These are phyloP conservation scores for Goniozus legneri DNA, from an alignment of 1,140 invertebrate genomes.

Conservation along the genomic window DNA sequence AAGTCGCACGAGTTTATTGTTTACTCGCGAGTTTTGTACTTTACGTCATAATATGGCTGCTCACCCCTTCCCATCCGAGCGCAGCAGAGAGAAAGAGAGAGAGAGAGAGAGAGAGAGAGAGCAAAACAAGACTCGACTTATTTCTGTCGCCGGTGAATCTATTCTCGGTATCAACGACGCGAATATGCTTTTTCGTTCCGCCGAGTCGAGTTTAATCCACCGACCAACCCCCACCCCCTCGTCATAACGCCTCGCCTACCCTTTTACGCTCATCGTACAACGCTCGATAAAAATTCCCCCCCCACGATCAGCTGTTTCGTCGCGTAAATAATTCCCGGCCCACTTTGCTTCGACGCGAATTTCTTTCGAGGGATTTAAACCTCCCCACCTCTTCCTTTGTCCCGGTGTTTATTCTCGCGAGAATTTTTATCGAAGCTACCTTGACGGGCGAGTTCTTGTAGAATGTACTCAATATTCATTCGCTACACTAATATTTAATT, in stretches of 20 bases:
- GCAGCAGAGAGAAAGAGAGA: too few relatives aligned
- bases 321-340: slow-evolving; percentile 32
- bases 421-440: too few relatives aligned
- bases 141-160: slow-evolving; percentile 18
- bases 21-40: too few relatives aligned
- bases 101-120: slow-evolving; percentile 4
- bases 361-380: not conserved
- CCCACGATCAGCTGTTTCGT: slow-evolving; percentile 28
- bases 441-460: too few relatives aligned
- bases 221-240: slow-evolving; percentile 1
- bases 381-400: not conserved
- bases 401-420: not conserved
- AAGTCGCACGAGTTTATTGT: too few relatives aligned
- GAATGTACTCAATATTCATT: too few relatives aligned
- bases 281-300: too few relatives aligned
- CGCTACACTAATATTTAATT: too few relatives aligned
- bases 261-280: not conserved
- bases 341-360: too few relatives aligned
- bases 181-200: slow-evolving; percentile 29
- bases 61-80: too few relatives aligned
- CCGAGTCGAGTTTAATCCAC: not conserved
- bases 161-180: too few relatives aligned
- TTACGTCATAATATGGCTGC: too few relatives aligned
- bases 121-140: slow-evolving; percentile 4
- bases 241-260: not conserved